Percentiles rank a stretch among this genome's conserved stretches.
These are phyloP conservation scores for Rattus rattus DNA, from an alignment of 2,113 vertebrate genomes.

Conservation along the genomic window DNA sequence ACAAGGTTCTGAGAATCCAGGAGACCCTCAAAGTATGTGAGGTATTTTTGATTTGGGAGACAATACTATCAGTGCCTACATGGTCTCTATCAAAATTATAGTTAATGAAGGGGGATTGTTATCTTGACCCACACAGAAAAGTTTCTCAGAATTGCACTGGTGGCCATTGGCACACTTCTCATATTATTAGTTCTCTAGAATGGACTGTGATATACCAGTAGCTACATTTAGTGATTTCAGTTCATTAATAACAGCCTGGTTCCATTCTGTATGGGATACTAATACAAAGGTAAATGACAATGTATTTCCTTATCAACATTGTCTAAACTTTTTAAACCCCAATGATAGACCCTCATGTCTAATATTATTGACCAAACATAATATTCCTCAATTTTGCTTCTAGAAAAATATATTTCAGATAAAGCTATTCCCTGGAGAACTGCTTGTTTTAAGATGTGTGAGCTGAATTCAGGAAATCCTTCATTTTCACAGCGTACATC, in stretches of 20 bases:
- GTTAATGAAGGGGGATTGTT: neutral
- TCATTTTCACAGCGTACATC: constrained; percentile 42
- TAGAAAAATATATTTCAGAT: constrained; percentile 35
- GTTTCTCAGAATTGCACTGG: neutral
- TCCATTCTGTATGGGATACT: constrained; percentile 50
- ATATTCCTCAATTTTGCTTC: constrained; percentile 41
- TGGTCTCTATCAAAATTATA: neutral
- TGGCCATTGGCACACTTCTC: neutral
- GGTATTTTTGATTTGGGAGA: neutral
- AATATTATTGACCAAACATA: neutral
- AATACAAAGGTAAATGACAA: constrained; percentile 28
- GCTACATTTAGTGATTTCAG: constrained; percentile 77
- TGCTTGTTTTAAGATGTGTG: constrained; percentile 20
- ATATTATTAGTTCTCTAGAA: neutral
- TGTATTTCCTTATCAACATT: neutral
- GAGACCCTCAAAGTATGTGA: neutral
- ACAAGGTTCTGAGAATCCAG: neutral
- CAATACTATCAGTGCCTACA: neutral
- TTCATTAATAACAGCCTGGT: constrained; percentile 79
- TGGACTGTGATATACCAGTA: constrained; percentile 70
- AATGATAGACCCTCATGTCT: neutral
- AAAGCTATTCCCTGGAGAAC: neutral
- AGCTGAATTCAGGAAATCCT: constrained; percentile 25
- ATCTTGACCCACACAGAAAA: neutral
- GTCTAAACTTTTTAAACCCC: neutral